Evolutionary conservation across 2,888 invertebrate species (phyloP).

Genomic region (Macrosiphum euphorbiae): DNA sequence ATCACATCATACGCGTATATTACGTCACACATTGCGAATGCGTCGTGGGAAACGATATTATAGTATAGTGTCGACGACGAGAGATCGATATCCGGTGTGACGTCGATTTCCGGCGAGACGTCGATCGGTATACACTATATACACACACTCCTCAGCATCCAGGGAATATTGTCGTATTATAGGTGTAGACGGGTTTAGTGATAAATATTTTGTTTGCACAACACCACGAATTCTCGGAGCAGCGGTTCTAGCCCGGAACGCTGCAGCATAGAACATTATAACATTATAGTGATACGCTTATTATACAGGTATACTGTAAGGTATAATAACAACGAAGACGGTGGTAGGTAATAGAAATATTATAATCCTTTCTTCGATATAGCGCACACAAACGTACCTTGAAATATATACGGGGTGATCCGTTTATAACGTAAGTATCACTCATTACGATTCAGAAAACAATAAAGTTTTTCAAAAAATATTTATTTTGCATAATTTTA

Average conservation of each 20-base stretch:
- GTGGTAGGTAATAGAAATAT: not conserved
- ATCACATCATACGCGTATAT: not conserved
- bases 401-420: no score
- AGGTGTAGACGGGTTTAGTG: not conserved
- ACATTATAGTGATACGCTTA: not conserved
- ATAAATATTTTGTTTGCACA: not conserved
- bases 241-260: not conserved
- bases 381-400: not conserved
- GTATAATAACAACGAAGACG: not conserved
- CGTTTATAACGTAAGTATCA: no score
- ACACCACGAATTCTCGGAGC: not conserved
- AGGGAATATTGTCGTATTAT: not conserved
- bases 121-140: no score
- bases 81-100: conserved; percentile 1
- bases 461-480: no score
- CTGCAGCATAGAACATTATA: not conserved
- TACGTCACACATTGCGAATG: not conserved
- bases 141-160: not conserved
- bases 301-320: not conserved
- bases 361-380: conserved; percentile 28
- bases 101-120: not conserved
- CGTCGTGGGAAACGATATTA: conserved; percentile 28
- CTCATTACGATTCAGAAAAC: no score
- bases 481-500: no score
- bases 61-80: not conserved